Evolutionary conservation across 2,797 vertebrate species (phyloP).

Genomic region (Nothura maculosa): DNA sequence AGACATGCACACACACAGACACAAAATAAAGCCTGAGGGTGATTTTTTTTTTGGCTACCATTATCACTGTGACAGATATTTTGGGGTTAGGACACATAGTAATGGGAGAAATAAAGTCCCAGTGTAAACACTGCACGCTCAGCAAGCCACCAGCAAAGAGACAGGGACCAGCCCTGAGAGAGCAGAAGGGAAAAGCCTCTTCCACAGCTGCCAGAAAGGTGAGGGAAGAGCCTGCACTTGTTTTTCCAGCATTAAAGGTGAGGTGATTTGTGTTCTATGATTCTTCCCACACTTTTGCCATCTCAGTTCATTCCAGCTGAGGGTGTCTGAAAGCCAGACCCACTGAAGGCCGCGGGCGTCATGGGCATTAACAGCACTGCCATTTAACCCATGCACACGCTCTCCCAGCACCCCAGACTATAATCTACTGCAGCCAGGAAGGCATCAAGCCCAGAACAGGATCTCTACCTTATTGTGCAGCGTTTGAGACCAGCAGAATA

Average conservation of each 20-base stretch:
- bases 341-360: background rate
- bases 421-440: accelerated
- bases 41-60: constrained; percentile 52
- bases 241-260: background rate
- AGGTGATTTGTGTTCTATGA: background rate
- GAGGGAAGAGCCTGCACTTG: background rate
- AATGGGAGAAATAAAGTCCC: constrained; percentile 47
- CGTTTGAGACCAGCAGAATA: background rate
- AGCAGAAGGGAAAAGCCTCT: background rate
- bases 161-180: constrained; percentile 63
- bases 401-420: background rate
- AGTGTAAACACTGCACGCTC: background rate
- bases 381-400: background rate
- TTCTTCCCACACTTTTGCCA: background rate
- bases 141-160: constrained; percentile 48
- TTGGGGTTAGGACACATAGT: constrained; percentile 45
- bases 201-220: background rate
- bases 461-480: background rate
- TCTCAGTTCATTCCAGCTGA: background rate
- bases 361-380: background rate
- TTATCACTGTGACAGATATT: constrained; percentile 43
- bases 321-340: background rate
- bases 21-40: background rate
- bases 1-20: background rate
- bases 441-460: background rate